Base-by-base conservation (phyloP, 2,113 vertebrate species). In the Atlantisia rogersi region DNA sequence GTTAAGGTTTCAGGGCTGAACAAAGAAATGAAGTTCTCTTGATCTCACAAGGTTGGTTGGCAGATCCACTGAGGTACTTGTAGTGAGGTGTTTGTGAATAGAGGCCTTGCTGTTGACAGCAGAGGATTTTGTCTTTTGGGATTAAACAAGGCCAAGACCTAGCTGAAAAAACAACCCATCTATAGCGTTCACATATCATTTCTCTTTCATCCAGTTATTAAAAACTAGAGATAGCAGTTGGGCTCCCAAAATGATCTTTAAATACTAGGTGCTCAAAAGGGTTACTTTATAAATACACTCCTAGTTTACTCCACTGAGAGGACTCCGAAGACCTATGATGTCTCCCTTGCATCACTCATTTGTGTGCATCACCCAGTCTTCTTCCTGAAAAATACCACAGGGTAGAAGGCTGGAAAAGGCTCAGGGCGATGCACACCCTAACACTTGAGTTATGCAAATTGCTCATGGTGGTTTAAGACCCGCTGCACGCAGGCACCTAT, bases 131-230 rank as follows among this genome's bases (percentile, higher is more conserved):
- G 31, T 77, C 44, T 50, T 86, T 50, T 40, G 15, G 9, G 26
- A 86, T 65, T 63, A 74, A 80, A 75, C 19, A 85, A 83, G 46
- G n/a, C 5, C 25, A 87, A 82, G 32, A 22, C 24, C 76, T 82
- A 73, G 28, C 75, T 2, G 9, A 80, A 88, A 82, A 65, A 88
- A 82, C 55, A 81, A 62, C 5, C 67, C 5, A 58, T 5, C 17
- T 28, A 62, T 0, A 37, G 10, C 0, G 0, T 64, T 79, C 25
- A 32, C 5, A 2, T 55, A 28, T 6, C 4, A 12, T 68, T 60
- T 53, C 22, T 76, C 14, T 74, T 63, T 26, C 18, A 37, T 67
- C 10, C 10, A n/a, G 26, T 48, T 40, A 80, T 50, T 65, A 63
- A 74, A 86, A 64, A 17, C n/a, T 26, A 67, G 40, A 53, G 32